Conservation (phyloP, 2,113 vertebrate genomes). For the Macaca fascicularis region DNA sequence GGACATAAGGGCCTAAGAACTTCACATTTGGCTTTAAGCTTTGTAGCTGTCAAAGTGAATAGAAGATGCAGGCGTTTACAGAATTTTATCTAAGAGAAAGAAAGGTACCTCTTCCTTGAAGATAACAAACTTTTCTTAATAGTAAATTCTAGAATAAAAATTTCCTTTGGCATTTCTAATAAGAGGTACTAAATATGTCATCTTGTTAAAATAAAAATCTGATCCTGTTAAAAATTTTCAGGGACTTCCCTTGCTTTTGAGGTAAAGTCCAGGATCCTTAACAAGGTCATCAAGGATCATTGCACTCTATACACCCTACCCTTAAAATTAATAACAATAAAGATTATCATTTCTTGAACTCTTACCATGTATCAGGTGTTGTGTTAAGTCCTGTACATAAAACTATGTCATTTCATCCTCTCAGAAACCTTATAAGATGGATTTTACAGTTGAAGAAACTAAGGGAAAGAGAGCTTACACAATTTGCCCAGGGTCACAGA, state of each 20-base stretch:
- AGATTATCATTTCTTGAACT: not conserved
- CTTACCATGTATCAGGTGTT: not conserved
- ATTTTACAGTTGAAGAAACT: not conserved
- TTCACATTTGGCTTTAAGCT: not conserved
- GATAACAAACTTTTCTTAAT: not conserved
- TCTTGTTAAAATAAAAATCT: slow-evolving; percentile 28
- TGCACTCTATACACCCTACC: not conserved
- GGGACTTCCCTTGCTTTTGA: slow-evolving; percentile 11
- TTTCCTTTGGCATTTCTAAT: slow-evolving; percentile 27
- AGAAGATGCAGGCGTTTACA: not conserved
- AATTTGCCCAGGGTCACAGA: not conserved
- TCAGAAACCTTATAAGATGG: not conserved
- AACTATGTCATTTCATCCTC: not conserved
- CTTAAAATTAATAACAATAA: not conserved
- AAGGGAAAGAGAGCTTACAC: not conserved
- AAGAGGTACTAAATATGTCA: not conserved
- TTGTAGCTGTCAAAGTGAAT: not conserved
- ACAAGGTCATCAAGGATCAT: not conserved
- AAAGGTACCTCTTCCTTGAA: not conserved
- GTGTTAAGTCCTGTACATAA: not conserved
- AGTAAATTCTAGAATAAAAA: slow-evolving; percentile 26
- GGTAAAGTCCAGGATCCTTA: slow-evolving; percentile 23
- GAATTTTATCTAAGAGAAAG: slow-evolving; percentile 9
- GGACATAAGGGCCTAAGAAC: not conserved
- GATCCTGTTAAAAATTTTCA: not conserved